A percentile compares a stretch with the other conserved stretches of the same genome.
These are phyloP conservation scores for Platycheirus albimanus DNA, from an alignment of 2,888 invertebrate species.

Conservation along the genomic window DNA sequence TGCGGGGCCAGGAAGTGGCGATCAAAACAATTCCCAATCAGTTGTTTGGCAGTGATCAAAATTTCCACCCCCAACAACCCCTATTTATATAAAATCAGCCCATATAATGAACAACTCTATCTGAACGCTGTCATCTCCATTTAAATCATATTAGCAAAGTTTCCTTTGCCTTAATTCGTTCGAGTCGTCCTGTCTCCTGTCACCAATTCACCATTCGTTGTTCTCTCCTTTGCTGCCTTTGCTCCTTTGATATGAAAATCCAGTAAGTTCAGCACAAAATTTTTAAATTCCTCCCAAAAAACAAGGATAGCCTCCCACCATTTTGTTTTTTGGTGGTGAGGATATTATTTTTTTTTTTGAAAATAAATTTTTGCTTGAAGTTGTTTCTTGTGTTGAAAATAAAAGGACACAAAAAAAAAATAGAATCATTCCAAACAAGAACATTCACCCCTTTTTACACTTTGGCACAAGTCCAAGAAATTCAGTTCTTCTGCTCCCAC, in stretches of 20 bases:
- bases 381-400: not conserved
- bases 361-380: constrained; percentile 50
- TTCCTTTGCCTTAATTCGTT: constrained; percentile 50
- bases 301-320: not conserved
- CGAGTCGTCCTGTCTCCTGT: constrained; percentile 55
- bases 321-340: not conserved
- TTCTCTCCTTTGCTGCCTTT: not conserved
- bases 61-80: constrained; percentile 29
- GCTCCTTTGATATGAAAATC: constrained; percentile 21
- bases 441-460: constrained; percentile 64
- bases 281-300: constrained; percentile 27
- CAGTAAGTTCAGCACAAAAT: constrained; percentile 53
- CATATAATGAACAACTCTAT: constrained; percentile 54
- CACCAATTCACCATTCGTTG: constrained; percentile 33
- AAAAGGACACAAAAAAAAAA: not conserved
- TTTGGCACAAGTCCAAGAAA: constrained; percentile 64
- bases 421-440: constrained; percentile 6
- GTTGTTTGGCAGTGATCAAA: constrained; percentile 48
- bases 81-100: constrained; percentile 15
- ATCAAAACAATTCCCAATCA: constrained; percentile 55
- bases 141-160: constrained; percentile 71
- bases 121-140: constrained; percentile 68
- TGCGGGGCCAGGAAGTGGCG: no score
- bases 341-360: constrained; percentile 29
- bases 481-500: constrained; percentile 11